These are phyloP conservation scores for Sinonovacula constricta DNA, from an alignment of 1,140 invertebrate species.

Conservation along the genomic window DNA sequence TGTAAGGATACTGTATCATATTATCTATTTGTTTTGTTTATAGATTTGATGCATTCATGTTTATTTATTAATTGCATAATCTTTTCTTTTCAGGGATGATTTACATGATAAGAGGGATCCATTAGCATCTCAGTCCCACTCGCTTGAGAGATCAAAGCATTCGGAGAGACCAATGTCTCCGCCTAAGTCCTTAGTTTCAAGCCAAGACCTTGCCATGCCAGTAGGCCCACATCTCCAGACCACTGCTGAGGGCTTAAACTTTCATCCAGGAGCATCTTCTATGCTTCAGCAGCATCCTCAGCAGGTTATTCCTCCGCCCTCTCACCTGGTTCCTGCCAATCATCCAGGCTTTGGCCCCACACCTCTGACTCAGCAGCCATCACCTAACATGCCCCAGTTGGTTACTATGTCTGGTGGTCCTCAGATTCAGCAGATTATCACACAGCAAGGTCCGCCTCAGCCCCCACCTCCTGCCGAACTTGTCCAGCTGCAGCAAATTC, in stretches of 20 bases:
- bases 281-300: background rate
- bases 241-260: background rate
- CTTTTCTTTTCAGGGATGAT: background rate
- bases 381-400: conserved; percentile 4
- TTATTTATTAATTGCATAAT: too few relatives aligned
- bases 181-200: background rate
- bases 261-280: background rate
- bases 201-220: background rate
- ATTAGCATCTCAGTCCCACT: background rate
- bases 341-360: background rate
- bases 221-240: background rate
- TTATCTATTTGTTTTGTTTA: too few relatives aligned
- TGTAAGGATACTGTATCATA: too few relatives aligned
- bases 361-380: background rate
- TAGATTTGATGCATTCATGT: too few relatives aligned
- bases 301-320: background rate
- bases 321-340: background rate
- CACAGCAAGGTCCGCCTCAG: conserved; percentile 3
- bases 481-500: conserved; percentile 20
- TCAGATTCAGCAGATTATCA: conserved; percentile 26
- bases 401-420: conserved; percentile 14
- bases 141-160: background rate
- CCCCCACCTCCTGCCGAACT: background rate
- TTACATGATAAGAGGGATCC: background rate
- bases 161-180: background rate